Evolutionary conservation across 2,888 invertebrate species (phyloP), one percentile per base, ranked within the genome.

Genomic region (Mycalesis mineus): DNA sequence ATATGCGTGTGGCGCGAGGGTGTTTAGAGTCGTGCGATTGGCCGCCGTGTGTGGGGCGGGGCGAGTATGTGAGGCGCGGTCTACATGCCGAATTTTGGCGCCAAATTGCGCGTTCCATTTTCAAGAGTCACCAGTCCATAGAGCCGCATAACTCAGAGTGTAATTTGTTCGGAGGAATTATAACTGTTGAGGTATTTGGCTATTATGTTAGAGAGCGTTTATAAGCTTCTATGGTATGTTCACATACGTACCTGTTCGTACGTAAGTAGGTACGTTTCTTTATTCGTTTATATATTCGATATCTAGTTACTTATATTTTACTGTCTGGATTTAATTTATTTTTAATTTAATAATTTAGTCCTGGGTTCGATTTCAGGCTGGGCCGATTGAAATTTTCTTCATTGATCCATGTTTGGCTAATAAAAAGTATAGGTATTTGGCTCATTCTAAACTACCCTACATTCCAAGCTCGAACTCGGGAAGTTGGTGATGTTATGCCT

Each of bases 1-100:
- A 90, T 90, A 90, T 89, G 88, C 86, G 89, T 88, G 86, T 82
- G 73, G 84, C 80, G 82, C 78, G 82, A 80, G 86, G 84, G 84
- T 84, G 87, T 84, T 78, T 74, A 79, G 78, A 78, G 79, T 74
- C 74, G 72, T 76, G 85, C 79, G 80, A 90, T 90, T 90, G 90
- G 90, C 84, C 75, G 71, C 76, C 78, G 77, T 72, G 72, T 81
- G 74, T 82, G 84, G 90, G 87, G 88, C 88, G 79, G 82, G 86
- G 86, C 69, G 74, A 74, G 80, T 79, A 78, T 80, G 84, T 83
- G 76, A 80, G 86, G 83, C 77, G 74, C 75, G 75, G 71, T 73
- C 72, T 69, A 55, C 61, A 75, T 68, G 68, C 72, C 72, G 75
- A 74, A 75, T 84, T 88, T 88, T 87, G 85, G 86, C 88, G 88